phyloP scores from a whole-genome alignment of 2,113 vertebrate genomes.

The Melanerpes aurifrons region DNA sequence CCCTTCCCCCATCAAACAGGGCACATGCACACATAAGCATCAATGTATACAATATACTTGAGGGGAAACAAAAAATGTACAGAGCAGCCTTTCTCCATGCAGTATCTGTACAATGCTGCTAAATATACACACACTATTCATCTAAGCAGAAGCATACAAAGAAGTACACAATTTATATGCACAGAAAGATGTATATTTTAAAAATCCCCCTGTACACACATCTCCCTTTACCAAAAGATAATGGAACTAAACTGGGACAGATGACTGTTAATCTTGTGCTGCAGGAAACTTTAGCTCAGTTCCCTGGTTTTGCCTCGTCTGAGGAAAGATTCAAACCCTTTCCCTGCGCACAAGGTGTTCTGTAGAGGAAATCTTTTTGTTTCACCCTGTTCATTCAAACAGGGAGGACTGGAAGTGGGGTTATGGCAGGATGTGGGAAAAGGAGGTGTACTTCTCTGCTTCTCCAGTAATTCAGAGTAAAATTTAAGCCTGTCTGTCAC shows the following conservation, averaged over 20 bases:
- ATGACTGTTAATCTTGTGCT: constrained; percentile 42
- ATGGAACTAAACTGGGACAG: constrained; percentile 30
- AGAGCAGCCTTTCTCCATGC: neutral
- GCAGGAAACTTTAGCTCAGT: constrained; percentile 33
- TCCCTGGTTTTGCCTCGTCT: constrained; percentile 33
- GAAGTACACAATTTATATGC: neutral
- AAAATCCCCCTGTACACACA: neutral
- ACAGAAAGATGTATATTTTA: constrained; percentile 3
- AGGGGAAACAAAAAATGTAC: neutral
- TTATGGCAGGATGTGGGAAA: neutral
- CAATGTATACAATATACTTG: neutral
- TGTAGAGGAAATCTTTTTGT: constrained; percentile 1
- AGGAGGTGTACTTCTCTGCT: neutral
- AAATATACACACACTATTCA: neutral
- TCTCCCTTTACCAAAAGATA: constrained; percentile 17
- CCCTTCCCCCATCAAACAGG: neutral
- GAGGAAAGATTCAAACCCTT: constrained; percentile 18
- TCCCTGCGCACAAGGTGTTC: neutral
- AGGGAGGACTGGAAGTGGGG: neutral
- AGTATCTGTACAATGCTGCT: neutral
- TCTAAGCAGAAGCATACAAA: neutral
- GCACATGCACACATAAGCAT: neutral
- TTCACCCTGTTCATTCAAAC: constrained; percentile 27
- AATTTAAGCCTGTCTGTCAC: neutral
- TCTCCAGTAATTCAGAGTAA: neutral